These are phyloP conservation scores for Liasis olivaceus DNA, from an alignment of 2,797 vertebrate genomes.

Conservation along the genomic window DNA sequence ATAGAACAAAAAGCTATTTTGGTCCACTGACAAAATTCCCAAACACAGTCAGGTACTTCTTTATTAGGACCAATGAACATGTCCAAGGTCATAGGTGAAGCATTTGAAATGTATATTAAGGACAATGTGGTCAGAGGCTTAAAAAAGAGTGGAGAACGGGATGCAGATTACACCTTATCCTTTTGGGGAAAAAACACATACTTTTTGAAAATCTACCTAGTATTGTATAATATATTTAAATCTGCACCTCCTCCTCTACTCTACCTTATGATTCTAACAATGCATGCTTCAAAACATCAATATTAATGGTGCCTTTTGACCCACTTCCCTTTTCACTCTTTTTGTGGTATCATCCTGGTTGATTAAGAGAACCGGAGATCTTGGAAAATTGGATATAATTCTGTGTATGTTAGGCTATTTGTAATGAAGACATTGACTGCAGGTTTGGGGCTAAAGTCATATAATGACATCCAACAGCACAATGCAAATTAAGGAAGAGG, in stretches of 20 bases:
- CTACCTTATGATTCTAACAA: background rate
- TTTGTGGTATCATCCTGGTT: background rate
- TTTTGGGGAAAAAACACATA: background rate
- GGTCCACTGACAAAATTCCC: background rate
- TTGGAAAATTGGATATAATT: background rate
- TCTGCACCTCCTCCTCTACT: background rate
- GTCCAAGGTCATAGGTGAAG: background rate
- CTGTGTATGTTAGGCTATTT: background rate
- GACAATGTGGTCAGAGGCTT: background rate
- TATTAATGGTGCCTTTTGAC: background rate
- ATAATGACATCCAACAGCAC: background rate
- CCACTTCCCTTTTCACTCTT: background rate
- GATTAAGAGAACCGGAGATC: background rate
- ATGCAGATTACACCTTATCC: background rate
- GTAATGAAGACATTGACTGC: background rate
- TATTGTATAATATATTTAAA: background rate
- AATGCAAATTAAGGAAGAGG: background rate
- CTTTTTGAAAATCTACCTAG: background rate
- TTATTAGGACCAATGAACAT: background rate
- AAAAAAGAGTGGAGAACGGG: background rate
- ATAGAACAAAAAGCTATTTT: background rate
- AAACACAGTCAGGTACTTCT: background rate
- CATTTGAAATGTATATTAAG: background rate
- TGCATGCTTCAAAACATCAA: background rate
- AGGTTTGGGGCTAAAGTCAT: background rate